Evolutionary conservation across 2,797 vertebrate species (phyloP).

Genomic region (Bovichtus diacanthus): DNA sequence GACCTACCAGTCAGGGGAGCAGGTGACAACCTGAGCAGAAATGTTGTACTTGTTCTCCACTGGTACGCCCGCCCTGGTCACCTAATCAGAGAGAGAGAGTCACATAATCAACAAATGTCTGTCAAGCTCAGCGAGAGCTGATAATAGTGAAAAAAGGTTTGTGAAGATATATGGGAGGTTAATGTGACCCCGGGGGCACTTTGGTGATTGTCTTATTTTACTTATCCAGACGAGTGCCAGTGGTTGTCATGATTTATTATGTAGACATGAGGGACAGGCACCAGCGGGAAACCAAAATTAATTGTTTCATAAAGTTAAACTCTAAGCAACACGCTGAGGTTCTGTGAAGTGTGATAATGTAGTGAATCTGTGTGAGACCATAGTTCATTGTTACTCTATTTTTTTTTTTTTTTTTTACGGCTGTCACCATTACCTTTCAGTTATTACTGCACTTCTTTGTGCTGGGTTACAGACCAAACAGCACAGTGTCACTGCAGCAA

Average conservation of each 20-base stretch:
- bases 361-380: background rate
- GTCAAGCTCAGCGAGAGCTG: conserved; percentile 1
- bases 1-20: conserved; percentile 91
- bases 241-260: conserved; percentile 34
- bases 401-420: background rate
- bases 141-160: background rate
- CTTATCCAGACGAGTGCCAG: conserved; percentile 49
- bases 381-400: background rate
- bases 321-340: background rate
- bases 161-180: conserved; percentile 29
- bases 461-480: background rate
- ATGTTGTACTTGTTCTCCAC: conserved; percentile 86
- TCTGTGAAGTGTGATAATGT: background rate
- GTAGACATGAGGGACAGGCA: background rate
- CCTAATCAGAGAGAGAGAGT: conserved; percentile 78
- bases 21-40: conserved; percentile 89
- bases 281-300: conserved; percentile 6
- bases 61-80: conserved; percentile 83
- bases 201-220: conserved; percentile 53
- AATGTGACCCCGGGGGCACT: conserved; percentile 38
- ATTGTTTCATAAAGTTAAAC: conserved; percentile 5
- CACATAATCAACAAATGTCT: conserved; percentile 29
- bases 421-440: background rate
- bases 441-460: conserved; percentile 9
- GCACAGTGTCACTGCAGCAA: background rate